These are phyloP conservation scores for Nebria ingens DNA, from an alignment of 1,140 invertebrate species.

Conservation along the genomic window DNA sequence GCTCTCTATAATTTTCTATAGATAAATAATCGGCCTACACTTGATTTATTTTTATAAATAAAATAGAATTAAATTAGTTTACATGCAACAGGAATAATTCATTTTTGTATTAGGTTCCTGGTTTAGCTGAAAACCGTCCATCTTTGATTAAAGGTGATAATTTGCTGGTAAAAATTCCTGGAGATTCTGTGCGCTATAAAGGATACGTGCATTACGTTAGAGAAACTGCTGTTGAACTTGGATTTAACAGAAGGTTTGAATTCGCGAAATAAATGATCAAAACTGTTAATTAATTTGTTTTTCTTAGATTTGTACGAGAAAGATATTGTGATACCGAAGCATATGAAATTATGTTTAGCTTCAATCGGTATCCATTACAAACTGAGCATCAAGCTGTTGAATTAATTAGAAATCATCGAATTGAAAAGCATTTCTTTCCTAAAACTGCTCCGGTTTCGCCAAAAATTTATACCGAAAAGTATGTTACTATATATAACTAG, in stretches of 20 bases:
- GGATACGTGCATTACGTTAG: conserved; percentile 69
- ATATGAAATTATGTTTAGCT: conserved; percentile 47
- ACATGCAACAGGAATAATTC: conserved; percentile 3
- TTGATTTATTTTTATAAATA: conserved; percentile 56
- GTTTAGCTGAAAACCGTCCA: conserved; percentile 69
- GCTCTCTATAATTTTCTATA: conserved; percentile 25
- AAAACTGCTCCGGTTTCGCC: conserved; percentile 28
- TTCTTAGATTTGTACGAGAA: conserved; percentile 38
- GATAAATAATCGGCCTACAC: conserved; percentile 43
- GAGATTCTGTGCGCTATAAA: conserved; percentile 46
- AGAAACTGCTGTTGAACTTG: conserved; percentile 53
- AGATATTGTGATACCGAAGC: conserved; percentile 49
- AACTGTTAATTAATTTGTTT: conserved; percentile 51
- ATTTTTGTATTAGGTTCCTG: conserved; percentile 52
- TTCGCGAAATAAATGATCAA: conserved; percentile 57
- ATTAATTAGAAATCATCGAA: conserved; percentile 27
- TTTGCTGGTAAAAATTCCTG: conserved; percentile 44
- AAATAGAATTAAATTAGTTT: background rate
- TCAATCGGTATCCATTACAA: conserved; percentile 39
- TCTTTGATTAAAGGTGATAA: conserved; percentile 68
- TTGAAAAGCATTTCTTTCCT: conserved; percentile 49
- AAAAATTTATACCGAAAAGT: conserved; percentile 26
- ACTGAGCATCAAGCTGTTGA: conserved; percentile 36
- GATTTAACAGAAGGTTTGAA: conserved; percentile 50
- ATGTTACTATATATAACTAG: too few species aligned